phyloP scores from a whole-genome alignment of 2,888 invertebrate species.

The Scaptomyza cyrtandrae region DNA sequence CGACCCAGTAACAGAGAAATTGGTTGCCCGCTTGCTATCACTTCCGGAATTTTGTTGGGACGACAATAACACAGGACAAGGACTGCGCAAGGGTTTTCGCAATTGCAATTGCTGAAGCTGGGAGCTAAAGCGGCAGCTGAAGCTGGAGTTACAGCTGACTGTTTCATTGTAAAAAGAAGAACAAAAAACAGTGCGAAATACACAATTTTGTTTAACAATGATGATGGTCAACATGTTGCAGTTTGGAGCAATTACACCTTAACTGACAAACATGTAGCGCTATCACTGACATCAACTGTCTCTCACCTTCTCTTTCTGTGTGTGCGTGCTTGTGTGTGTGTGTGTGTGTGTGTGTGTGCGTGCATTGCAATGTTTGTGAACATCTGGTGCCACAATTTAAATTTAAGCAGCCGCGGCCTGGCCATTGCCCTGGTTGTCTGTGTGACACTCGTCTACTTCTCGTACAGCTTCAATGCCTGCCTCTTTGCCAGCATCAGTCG shows the following conservation, averaged over 20 bases:
- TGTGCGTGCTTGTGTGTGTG: constrained; percentile 21
- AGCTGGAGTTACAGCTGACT: background rate
- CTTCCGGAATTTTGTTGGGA: constrained; percentile 56
- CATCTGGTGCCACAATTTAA: constrained; percentile 83
- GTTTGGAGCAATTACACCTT: constrained; percentile 18
- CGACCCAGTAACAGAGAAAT: constrained; percentile 40
- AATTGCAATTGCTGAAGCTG: constrained; percentile 7
- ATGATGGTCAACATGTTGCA: constrained; percentile 15
- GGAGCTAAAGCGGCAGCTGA: constrained; percentile 1
- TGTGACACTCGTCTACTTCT: constrained; percentile 86
- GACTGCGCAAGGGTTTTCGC: constrained; percentile 11
- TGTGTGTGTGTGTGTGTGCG: constrained; percentile 16
- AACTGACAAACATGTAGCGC: constrained; percentile 1
- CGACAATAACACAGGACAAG: constrained; percentile 32
- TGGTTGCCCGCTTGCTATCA: constrained; percentile 40
- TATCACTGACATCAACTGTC: constrained; percentile 5
- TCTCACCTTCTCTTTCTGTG: background rate
- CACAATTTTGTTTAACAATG: background rate
- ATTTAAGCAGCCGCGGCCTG: constrained; percentile 84
- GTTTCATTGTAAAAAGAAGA: background rate
- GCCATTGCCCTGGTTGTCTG: constrained; percentile 85
- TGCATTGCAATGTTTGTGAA: constrained; percentile 76
- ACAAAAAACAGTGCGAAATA: background rate
- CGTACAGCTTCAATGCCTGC: constrained; percentile 87
- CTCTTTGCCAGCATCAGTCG: constrained; percentile 86